Base-by-base conservation (phyloP, 2,113 vertebrate genomes). In the Sinocyclocheilus anophthalmus region DNA sequence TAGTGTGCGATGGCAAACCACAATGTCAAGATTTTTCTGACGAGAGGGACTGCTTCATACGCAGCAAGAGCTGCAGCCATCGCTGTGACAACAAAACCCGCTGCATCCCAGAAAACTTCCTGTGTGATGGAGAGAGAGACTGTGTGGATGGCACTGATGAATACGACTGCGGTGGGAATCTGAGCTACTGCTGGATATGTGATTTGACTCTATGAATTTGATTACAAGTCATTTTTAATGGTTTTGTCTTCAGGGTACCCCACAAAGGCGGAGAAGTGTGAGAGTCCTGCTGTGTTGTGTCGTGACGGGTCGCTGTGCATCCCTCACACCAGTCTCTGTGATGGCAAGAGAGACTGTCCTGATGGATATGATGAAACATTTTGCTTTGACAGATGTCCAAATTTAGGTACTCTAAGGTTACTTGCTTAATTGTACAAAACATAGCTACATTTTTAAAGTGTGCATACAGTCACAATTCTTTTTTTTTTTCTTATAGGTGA, bases 21-120 rank as follows among this genome's bases (percentile, higher is more conserved):
- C 96, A 98, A 55, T 99, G 97, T 69, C 88, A 59, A 0, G 97
- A 98, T 0, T 93, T 90, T 16, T 98, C 97, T 0, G 97, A 98
- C 10, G 97, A 98, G 87, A 0, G 1, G 0, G 86, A 89, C 84
- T 98, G 97, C 92, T 93, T 88, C 0, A 0, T 0, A 63, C 50
- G 9, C 81, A 94, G 94, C 0, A 94, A 92, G 20, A 92, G 92
- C 11, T 98, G 97, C 0, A 94, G 94, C 78, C 86, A 95, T 83
- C 95, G 37, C 14, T 98, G 97, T 12, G 93, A 95, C 0, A 67
- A 94, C 1, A 88, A 91, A 37, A 90, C 89, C 0, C 96, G 92
- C 81, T 98, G 97, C 24, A 85, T 98, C 86, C 96, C 97, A 0
- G 88, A 93, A 26, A 96, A 89, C 76, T 96, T 96, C 93, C 76